Base-by-base conservation (phyloP, 2,113 vertebrate genomes). In the Corythoichthys haematopterus region DNA sequence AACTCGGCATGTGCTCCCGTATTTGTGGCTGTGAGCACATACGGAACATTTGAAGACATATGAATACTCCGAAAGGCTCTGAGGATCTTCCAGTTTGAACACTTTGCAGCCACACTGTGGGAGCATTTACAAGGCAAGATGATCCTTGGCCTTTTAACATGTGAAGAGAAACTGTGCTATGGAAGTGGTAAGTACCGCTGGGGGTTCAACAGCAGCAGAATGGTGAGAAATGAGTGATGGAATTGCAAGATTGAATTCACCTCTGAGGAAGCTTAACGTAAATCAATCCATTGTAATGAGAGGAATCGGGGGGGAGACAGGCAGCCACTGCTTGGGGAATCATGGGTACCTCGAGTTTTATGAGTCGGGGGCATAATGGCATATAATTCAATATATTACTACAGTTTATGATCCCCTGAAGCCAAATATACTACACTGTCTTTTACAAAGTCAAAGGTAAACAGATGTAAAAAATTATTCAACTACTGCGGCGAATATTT, bases 201-300 rank as follows among this genome's bases (percentile, higher is more conserved):
- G 81, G 81, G 79, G 72, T 75, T 50, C 66, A 72, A 53, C 74
- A 65, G 75, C 74, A 64, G 60, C 53, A 80, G 69, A 35, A 20
- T 61, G 65, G 51, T 78, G 74, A 82, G 73, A 71, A 70, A 81
- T 75, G 82, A 82, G 81, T 72, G 77, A 79, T 80, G 71, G 80
- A 81, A 80, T 70, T 82, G 82, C 33, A 65, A 88, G 83, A 88
- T 87, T 84, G 80, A 86, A 87, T 88, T 87, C 84, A 74, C 67
- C 75, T 84, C 75, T 58, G 69, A 81, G 85, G 82, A 72, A 79
- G 80, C 71, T 77, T 86, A 86, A 91, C 83, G 88, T 85, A 85
- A 81, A 87, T 84, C 84, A 87, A 88, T 85, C 81, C 72, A 73
- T 68, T 70, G 40, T 58, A 76, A 63, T 51, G 71, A 85, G 74